A percentile compares a stretch with the other conserved stretches of the same genome.
phyloP scores from a whole-genome alignment of 2,888 invertebrate species.

The Gortyna flavago region DNA sequence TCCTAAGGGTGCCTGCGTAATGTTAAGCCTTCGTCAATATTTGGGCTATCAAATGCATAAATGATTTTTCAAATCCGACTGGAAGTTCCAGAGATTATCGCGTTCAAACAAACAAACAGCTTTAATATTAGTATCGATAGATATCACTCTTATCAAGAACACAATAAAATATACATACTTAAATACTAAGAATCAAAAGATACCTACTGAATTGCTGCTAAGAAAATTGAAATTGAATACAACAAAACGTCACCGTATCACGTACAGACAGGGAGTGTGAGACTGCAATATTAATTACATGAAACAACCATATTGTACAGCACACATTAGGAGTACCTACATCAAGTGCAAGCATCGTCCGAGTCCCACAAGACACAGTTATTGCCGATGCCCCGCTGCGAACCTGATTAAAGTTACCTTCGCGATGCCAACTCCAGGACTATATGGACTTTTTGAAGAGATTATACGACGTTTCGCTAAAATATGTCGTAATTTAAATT shows the following conservation, averaged over 20 bases:
- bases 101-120: too few species aligned
- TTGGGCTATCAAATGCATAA: too few species aligned
- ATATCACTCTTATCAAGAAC: background rate
- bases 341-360: slow-evolving; percentile 44
- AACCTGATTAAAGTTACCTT: slow-evolving; percentile 58
- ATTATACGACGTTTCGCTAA: slow-evolving; percentile 52
- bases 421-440: slow-evolving; percentile 45
- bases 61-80: too few species aligned
- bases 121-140: too few species aligned
- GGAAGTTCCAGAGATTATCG: too few species aligned
- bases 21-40: too few species aligned
- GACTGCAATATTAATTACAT: slow-evolving; percentile 52
- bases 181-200: background rate
- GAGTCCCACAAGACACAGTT: slow-evolving; percentile 47
- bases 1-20: too few species aligned
- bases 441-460: slow-evolving; percentile 56
- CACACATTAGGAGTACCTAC: slow-evolving; percentile 58
- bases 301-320: slow-evolving; percentile 30
- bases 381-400: slow-evolving; percentile 54
- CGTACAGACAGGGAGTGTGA: slow-evolving; percentile 22
- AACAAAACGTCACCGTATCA: slow-evolving; percentile 17
- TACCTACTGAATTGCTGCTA: background rate
- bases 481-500: slow-evolving; percentile 52
- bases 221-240: background rate
- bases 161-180: slow-evolving; percentile 10